Evolutionary conservation across 2,888 invertebrate species (phyloP).

Genomic region (Cosmopolites sordidus): DNA sequence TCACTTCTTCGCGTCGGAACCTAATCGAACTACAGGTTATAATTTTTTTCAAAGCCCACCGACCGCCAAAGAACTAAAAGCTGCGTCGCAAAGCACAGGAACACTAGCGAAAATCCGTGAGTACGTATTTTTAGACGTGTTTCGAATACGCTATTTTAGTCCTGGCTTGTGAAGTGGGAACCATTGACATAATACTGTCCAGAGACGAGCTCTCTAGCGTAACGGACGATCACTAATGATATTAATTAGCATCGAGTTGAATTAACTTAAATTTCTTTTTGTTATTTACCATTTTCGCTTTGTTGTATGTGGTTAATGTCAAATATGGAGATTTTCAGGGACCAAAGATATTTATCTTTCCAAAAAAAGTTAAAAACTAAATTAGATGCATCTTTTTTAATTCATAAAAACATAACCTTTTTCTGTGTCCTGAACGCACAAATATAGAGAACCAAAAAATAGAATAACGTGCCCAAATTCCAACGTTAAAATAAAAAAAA

Average conservation of each 20-base stretch:
- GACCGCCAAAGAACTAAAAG: constrained; percentile 36
- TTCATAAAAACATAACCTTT: no score
- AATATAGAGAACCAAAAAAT: no score
- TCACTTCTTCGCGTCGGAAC: neutral
- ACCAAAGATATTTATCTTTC: no score
- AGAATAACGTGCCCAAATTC: no score
- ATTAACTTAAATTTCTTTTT: neutral
- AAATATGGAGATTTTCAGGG: no score
- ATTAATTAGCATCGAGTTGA: constrained; percentile 18
- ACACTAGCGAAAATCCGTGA: constrained; percentile 45
- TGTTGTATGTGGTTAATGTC: neutral
- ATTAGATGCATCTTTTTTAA: no score
- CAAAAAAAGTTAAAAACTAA: no score
- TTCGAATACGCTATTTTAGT: constrained; percentile 31
- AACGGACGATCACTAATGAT: constrained; percentile 2
- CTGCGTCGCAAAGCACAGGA: constrained; percentile 42
- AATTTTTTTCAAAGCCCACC: constrained; percentile 8
- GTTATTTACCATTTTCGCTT: neutral
- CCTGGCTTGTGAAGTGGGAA: constrained; percentile 23
- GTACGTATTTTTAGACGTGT: constrained; percentile 45
- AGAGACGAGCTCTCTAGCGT: constrained; percentile 13
- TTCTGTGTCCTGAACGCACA: no score
- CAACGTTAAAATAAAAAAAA: no score
- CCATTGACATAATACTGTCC: constrained; percentile 27
- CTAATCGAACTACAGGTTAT: no score